Evolutionary conservation across 2,113 vertebrate genomes (phyloP), one percentile per base, ranked within the genome.

Genomic region (Campylorhamphus procurvoides): DNA sequence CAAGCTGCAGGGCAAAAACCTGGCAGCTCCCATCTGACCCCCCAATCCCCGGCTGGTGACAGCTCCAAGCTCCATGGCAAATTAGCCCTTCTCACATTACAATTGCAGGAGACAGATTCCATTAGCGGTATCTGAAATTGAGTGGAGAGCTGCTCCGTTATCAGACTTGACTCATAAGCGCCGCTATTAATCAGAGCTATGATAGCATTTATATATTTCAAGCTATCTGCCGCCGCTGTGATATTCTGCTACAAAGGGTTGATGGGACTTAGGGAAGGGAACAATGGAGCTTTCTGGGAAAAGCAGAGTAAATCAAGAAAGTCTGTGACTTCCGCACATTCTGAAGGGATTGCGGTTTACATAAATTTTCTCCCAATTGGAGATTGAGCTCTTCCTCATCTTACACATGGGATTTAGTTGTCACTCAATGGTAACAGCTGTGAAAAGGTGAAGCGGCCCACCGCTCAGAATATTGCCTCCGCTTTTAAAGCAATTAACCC

Each of bases 71-170:
- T 99, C 99, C 99, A 99, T 99, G 99, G 99, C 99, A 99, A 99
- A 99, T 99, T 99, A 99, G 99, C 99, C 99, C 99, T 99, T 99
- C 99, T 99, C 99, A 99, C 99, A 99, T 99, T 99, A 99, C 99
- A 99, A 99, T 99, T 99, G 99, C 99, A 99, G 99, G 99, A 99
- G 99, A 99, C 99, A 99, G 99, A 99, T 99, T 99, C 99, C 99
- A 99, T 99, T 99, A 99, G 99, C 99, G 98, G 99, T 99, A 99
- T 99, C 99, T 99, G 99, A 99, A 99, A 99, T 99, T 99, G 99
- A 99, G 99, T 99, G 99, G 99, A 99, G 99, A 99, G 99, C 99
- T 99, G 99, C 98, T 98, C 99, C 97, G 99, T 99, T 99, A 99
- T 99, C 99, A 99, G 99, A 99, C 99, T 99, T 99, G 99, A 99